Base-by-base conservation (phyloP, 2,888 invertebrate species). In the Odontocolon sp. region DNA sequence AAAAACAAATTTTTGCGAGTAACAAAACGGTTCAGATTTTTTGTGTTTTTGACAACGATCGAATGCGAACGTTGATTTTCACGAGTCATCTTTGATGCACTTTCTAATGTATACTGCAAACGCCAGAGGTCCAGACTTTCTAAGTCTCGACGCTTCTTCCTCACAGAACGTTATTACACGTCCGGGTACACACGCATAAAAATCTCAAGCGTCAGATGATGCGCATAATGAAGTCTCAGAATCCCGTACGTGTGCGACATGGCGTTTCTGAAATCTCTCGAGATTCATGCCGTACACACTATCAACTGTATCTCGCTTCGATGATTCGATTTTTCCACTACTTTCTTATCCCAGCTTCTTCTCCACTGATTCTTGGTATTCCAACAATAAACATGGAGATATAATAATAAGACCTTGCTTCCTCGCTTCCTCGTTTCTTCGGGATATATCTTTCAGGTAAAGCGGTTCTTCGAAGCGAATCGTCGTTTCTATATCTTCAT, bases 101-200 rank as follows among this genome's bases (percentile, higher is more conserved):
- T 75, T 75, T 75, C 74, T 75, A 75, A 75, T 57, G 63, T 38
- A 47, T 26, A 3, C 16, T 16, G 40, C 74, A 50, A 16, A 45
- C 16, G 40, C 40, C 50, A 69, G 31, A 31, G 50, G 59, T 45
- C n/a, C 36, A 26, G 57, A 75, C 69, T 75, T 69, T 75, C 74
- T 64, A 64, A 18, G 21, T 21, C 14, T 57, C 5, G 16, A 23
- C 68, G 28, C 9, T 64, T 69, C 18, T 16, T 56, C 56, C 26
- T 61, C 31, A 26, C 40, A 38, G n/a, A n/a, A n/a, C n/a, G n/a
- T 52, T 31, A 31, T 50, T 33, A 50, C 11, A 50, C 23, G 14
- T 66, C 33, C 8, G 18, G 18, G 21, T 18, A n/a, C 9, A 26
- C 50, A 11, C 33, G 50, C n/a, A 11, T n/a, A 9, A 18, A 38